Evolutionary conservation across 1,140 invertebrate species (phyloP), one percentile per base, ranked within the genome.

Genomic region (Brachionus rotundiformis): DNA sequence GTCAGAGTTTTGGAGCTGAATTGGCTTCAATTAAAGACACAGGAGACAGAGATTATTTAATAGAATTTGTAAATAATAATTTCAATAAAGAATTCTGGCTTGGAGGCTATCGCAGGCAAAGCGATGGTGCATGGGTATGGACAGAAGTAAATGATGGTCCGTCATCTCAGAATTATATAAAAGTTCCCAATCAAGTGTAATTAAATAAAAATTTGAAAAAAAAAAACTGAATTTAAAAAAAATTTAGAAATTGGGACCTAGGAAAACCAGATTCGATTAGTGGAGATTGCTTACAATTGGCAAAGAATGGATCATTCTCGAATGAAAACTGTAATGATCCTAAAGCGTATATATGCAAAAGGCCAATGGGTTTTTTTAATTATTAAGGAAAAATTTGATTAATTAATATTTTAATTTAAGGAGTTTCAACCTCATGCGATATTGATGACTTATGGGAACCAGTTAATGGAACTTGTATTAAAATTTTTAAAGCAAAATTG

Each of bases 391-490:
- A 19, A 19, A 25, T 33, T 49, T 1, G 25, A 49, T 77, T 1
- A 47, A 8, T 0, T 27, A n/a, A 16, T 77, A 3, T 54, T 8
- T 49, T 49, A 31, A 47, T 33, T 71, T 16, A 2, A 77, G 75
- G 75, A 36, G n/a, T 79, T 27, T 36, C 76, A 33, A 79, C 47
- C 13, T 10, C 44, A 16, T 79, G 76, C 25, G 25, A 79, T 79
- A 39, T 79, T 33, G 76, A 79, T 63, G 47, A 79, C 11, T 13
- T 39, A 25, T 79, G 76, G 76, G 76, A 79, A 41, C 76, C 76
- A 59, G 76, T 79, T 8, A 79, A 79, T 79, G 76, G 49, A 8
- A 79, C 76, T 41, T 79, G 76, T 33, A 63, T 79, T 31, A 79
- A 79, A 79, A 13, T 79, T 11, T 63, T 54, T 27, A 61, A 41